Conservation (phyloP, 2,888 invertebrate genomes). For the Pollenia amentaria region DNA sequence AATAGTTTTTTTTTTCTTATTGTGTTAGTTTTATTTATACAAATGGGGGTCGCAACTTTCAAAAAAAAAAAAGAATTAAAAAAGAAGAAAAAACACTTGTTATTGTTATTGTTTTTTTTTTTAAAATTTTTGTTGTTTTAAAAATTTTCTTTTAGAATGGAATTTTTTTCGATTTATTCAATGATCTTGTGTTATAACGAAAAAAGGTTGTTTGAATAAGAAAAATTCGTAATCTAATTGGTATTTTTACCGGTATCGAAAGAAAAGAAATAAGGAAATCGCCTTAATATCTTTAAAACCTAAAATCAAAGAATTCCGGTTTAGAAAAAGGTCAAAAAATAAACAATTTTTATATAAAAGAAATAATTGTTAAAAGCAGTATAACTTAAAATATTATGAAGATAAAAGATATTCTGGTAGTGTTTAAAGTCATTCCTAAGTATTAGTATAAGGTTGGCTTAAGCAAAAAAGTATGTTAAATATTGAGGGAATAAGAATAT, state of each 20-base stretch:
- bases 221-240: constrained; percentile 22
- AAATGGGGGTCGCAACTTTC: constrained; percentile 53
- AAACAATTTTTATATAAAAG: background rate
- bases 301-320: constrained; percentile 16
- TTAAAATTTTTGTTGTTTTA: background rate
- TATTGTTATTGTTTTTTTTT: constrained; percentile 17
- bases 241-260: background rate
- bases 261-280: background rate
- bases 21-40: constrained; percentile 52
- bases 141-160: constrained; percentile 19
- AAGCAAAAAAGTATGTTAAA: too few relatives aligned
- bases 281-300: background rate
- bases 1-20: constrained; percentile 15
- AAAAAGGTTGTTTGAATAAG: constrained; percentile 1
- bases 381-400: too few relatives aligned
- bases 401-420: too few relatives aligned
- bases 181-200: background rate
- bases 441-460: too few relatives aligned
- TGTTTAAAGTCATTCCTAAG: too few relatives aligned
- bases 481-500: too few relatives aligned
- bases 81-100: constrained; percentile 50
- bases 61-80: constrained; percentile 26
- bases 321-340: background rate
- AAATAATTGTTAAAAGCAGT: background rate
- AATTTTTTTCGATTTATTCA: background rate